Evolutionary conservation across 1,140 invertebrate genomes (phyloP).

Genomic region (Drosophila simulans): DNA sequence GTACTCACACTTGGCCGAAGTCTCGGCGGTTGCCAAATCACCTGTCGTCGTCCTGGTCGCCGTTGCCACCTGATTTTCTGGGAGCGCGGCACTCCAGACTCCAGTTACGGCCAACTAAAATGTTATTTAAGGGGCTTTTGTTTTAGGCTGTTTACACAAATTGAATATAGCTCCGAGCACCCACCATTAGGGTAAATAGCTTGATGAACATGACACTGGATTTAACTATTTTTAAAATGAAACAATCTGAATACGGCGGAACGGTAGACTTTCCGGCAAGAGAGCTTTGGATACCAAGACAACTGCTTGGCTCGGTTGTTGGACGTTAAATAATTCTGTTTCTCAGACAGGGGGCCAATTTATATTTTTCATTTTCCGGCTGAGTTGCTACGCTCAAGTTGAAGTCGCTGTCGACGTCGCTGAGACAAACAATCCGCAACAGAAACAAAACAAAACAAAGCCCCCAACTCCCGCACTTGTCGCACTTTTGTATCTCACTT

Average conservation of each 20-base stretch:
- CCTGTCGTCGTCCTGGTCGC: slow-evolving; percentile 24
- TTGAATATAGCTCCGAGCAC: slow-evolving; percentile 36
- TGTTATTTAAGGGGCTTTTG: slow-evolving; percentile 4
- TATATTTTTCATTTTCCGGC: slow-evolving; percentile 84
- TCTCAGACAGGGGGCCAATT: slow-evolving; percentile 78
- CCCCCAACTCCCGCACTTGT: slow-evolving; percentile 56
- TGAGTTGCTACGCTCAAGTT: slow-evolving; percentile 76
- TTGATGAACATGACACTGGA: slow-evolving; percentile 10
- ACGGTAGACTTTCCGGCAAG: not conserved
- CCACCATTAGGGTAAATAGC: slow-evolving; percentile 62
- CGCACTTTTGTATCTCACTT: slow-evolving; percentile 58
- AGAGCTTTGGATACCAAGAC: slow-evolving; percentile 46
- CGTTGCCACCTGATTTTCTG: slow-evolving; percentile 14
- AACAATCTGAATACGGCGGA: slow-evolving; percentile 24
- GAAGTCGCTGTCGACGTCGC: slow-evolving; percentile 44
- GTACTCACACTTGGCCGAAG: slow-evolving; percentile 71
- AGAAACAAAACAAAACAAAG: slow-evolving; percentile 47
- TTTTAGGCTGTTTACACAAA: slow-evolving; percentile 21
- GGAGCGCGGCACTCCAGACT: slow-evolving; percentile 30
- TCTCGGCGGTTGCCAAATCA: slow-evolving; percentile 66
- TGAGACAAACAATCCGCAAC: slow-evolving; percentile 70
- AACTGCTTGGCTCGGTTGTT: slow-evolving; percentile 63
- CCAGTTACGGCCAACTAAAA: slow-evolving; percentile 39
- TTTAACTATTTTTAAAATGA: slow-evolving; percentile 23
- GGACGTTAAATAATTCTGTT: slow-evolving; percentile 82